A percentile compares a stretch with the other conserved stretches of the same genome.
Conservation (phyloP, 2,113 vertebrate genomes). For the Xyliphius kryptos region DNA sequence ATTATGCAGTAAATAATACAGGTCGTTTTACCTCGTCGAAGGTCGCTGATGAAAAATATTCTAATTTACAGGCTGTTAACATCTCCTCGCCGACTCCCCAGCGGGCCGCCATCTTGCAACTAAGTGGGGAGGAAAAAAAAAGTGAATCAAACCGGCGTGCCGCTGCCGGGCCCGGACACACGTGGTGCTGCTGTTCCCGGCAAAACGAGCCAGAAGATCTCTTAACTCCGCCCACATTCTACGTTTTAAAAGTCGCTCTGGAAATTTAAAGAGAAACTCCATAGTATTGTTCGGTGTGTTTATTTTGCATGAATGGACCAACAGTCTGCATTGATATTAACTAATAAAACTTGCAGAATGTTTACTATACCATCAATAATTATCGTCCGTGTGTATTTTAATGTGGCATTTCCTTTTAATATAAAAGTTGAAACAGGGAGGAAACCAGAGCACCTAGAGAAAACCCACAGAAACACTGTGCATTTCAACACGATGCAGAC, state of each 20-base stretch:
- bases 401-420: too few relatives aligned
- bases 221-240: slow-evolving; percentile 26
- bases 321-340: too few relatives aligned
- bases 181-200: slow-evolving; percentile 43
- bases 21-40: slow-evolving; percentile 54
- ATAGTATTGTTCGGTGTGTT: too few relatives aligned
- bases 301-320: too few relatives aligned
- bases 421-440: too few relatives aligned
- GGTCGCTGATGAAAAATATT: slow-evolving; percentile 52
- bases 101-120: slow-evolving; percentile 86
- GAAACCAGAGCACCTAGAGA: too few relatives aligned
- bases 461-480: too few relatives aligned
- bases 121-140: slow-evolving; percentile 47
- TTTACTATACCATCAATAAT: too few relatives aligned
- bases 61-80: slow-evolving; percentile 63
- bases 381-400: too few relatives aligned
- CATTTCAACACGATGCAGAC: too few relatives aligned
- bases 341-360: too few relatives aligned
- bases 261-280: slow-evolving; percentile 7
- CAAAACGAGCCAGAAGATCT: slow-evolving; percentile 20
- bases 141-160: slow-evolving; percentile 38
- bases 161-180: slow-evolving; percentile 31
- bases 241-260: not conserved
- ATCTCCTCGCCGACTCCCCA: slow-evolving; percentile 77
- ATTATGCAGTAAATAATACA: not conserved